These are phyloP conservation scores for Drosophila quinaria DNA, from an alignment of 2,888 invertebrate genomes.

Conservation along the genomic window DNA sequence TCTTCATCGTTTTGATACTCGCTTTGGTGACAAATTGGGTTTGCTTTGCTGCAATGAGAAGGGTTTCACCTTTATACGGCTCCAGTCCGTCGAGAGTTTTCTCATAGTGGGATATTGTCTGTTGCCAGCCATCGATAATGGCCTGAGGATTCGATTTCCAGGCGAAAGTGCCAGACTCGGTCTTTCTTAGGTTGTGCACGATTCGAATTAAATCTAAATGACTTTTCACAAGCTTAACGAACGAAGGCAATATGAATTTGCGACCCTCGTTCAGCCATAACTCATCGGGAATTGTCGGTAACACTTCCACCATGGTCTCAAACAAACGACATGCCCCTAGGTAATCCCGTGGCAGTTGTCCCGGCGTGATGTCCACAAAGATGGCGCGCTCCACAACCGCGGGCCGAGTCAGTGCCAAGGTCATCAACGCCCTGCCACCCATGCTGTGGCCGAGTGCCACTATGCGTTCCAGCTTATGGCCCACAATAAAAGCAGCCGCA, in stretches of 20 bases:
- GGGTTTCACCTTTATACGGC: constrained; percentile 40
- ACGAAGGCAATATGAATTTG: constrained; percentile 1
- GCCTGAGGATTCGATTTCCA: constrained; percentile 47
- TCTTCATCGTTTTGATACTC: constrained; percentile 23
- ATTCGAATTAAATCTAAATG: constrained; percentile 10
- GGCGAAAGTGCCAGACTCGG: constrained; percentile 8
- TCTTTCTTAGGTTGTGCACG: constrained; percentile 29
- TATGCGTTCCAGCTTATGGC: constrained; percentile 24
- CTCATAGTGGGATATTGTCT: constrained; percentile 29
- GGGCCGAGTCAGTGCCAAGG: constrained; percentile 43
- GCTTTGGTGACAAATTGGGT: constrained; percentile 16
- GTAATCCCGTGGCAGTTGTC: constrained; percentile 13
- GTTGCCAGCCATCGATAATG: constrained; percentile 34
- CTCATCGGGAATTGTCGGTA: constrained; percentile 24
- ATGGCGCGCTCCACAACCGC: constrained; percentile 45
- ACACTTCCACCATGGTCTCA: constrained; percentile 27
- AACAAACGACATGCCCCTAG: constrained; percentile 16
- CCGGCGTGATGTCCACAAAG: constrained; percentile 49
- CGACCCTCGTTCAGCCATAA: constrained; percentile 26
- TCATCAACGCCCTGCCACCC: constrained; percentile 55
- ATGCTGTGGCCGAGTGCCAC: constrained; percentile 47
- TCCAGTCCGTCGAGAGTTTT: constrained; percentile 18
- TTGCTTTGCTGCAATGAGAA: constrained; percentile 39
- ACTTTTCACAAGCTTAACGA: constrained; percentile 3
- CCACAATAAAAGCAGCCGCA: constrained; percentile 28